Base-by-base conservation (phyloP, 37 sponge, comb jelly and placozoan species). In the Cladorhizidae sp. region DNA sequence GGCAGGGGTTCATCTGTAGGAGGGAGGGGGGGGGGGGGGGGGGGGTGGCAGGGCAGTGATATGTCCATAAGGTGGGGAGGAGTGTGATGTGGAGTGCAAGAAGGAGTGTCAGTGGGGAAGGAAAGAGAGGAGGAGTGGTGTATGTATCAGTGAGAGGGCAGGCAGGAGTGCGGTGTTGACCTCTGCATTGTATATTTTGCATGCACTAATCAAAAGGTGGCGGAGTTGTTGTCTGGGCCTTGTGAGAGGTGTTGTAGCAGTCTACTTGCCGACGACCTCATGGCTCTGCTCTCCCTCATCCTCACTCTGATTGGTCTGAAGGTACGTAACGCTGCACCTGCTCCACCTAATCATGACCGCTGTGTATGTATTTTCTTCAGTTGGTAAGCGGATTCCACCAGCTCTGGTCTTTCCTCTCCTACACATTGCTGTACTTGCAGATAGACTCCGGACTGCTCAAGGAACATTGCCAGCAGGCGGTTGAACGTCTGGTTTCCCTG, bases 181-280 rank as follows among this genome's bases (percentile, higher is more conserved):
- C n/a, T n/a, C n/a, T n/a, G n/a, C n/a, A n/a, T n/a, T n/a, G n/a
- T n/a, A n/a, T n/a, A n/a, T n/a, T n/a, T n/a, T n/a, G n/a, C n/a
- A n/a, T n/a, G n/a, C n/a, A n/a, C n/a, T n/a, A n/a, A n/a, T 40
- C 9, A 41, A 23, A 59, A 92, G 93, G 73, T 94, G 38, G 28
- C 78, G 59, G 61, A 75, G 20, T 39, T 94, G 18, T 63, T 94
- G 63, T 77, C 85, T 23, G 72, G 83, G 15, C 86, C 89, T 0
- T 77, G 76, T 50, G 92, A 85, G 17, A 55, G 55, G 25, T 95
- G 95, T 80, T 45, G 26, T n/a, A 95, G 95, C 51, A 80, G 84
- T 32, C 72, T 95, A 9, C 78, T 86, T 26, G 26, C 63, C 9
- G 74, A 80, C 26, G 70, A 67, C 25, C 17, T 41, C 1, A 22